Conservation (phyloP, 2,113 vertebrate genomes). For the Coracopsis vasa region DNA sequence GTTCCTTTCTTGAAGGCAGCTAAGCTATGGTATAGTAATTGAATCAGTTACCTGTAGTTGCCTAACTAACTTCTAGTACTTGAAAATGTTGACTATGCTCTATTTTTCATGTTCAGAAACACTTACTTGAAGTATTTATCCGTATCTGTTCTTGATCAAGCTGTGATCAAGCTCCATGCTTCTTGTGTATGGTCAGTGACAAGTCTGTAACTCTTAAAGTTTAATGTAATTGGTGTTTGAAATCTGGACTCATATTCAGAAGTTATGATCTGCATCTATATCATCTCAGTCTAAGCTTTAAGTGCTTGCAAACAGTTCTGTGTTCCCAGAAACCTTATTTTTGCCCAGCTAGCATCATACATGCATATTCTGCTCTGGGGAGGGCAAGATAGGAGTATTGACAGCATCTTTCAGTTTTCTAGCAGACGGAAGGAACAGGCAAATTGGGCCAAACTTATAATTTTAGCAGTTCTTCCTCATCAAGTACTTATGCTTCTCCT, state of each 20-base stretch:
- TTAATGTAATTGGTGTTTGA: neutral
- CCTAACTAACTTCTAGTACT: neutral
- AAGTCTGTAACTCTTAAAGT: neutral
- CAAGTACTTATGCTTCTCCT: neutral
- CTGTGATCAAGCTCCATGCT: neutral
- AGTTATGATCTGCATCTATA: rapidly evolving
- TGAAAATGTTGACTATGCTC: neutral
- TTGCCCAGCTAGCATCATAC: neutral
- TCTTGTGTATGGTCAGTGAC: neutral
- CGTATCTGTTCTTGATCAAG: neutral
- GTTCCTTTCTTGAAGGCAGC: neutral
- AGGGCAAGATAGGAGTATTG: neutral
- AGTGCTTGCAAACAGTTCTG: neutral
- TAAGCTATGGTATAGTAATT: neutral
- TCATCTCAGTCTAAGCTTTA: neutral
- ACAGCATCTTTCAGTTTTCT: neutral
- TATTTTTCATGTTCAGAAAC: neutral
- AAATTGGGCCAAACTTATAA: neutral
- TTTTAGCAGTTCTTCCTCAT: neutral
- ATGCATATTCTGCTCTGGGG: neutral
- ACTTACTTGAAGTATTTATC: neutral
- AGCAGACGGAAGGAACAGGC: neutral
- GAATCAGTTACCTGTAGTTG: neutral
- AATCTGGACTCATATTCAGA: neutral
- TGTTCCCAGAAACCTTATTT: neutral